Conservation (phyloP, 2,113 vertebrate genomes). For the Neodon shergylaensis region DNA sequence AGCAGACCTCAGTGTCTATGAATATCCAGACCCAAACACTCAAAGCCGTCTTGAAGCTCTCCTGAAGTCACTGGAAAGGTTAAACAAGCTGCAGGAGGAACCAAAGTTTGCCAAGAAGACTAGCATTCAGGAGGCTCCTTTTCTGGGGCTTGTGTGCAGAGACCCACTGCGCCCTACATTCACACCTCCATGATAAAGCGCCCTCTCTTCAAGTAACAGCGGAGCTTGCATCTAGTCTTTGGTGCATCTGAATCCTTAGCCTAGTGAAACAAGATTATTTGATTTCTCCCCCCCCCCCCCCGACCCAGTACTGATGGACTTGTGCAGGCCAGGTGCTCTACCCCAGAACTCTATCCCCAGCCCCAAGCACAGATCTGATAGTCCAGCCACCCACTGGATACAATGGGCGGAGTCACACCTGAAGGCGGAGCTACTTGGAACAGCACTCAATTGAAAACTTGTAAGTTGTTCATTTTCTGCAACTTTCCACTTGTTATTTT, state of each 20-base stretch:
- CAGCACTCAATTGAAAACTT: not conserved
- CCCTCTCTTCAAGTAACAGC: not conserved
- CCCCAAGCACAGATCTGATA: not conserved
- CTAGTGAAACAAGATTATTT: not conserved
- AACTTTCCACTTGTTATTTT: not conserved
- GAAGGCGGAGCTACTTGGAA: not conserved
- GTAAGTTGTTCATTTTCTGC: not conserved
- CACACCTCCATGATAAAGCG: fast-evolving
- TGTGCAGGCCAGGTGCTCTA: not conserved
- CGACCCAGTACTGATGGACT: too few species aligned
- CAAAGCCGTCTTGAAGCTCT: not conserved
- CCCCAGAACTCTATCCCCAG: not conserved
- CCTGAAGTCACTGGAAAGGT: fast-evolving
- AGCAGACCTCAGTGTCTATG: not conserved
- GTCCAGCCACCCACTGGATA: not conserved
- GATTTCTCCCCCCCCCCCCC: too few species aligned
- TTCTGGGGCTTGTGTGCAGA: not conserved
- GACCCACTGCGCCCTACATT: fast-evolving
- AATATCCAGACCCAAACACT: not conserved
- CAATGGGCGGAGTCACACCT: not conserved
- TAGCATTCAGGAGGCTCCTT: not conserved
- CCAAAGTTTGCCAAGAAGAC: not conserved
- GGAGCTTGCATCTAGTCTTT: not conserved
- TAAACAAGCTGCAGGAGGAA: not conserved
- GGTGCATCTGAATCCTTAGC: not conserved